Evolutionary conservation across 2,888 invertebrate species (phyloP).

Genomic region (Pollenia angustigena): DNA sequence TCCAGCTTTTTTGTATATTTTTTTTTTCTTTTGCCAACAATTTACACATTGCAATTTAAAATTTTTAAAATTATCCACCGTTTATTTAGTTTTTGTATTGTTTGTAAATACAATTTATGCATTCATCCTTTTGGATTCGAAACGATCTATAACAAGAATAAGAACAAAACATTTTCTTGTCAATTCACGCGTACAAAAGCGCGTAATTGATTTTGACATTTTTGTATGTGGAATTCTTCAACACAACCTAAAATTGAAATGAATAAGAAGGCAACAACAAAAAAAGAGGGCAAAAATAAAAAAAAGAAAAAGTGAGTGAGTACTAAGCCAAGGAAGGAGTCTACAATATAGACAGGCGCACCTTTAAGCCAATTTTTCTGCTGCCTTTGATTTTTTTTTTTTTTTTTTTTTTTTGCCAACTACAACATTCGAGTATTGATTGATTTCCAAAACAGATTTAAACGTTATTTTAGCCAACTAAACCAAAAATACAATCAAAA

Average conservation of each 20-base stretch:
- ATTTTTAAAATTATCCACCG: slow-evolving; percentile 76
- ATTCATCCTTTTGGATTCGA: slow-evolving; percentile 64
- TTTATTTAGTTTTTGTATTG: slow-evolving; percentile 21
- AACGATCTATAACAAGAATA: slow-evolving; percentile 64
- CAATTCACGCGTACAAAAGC: slow-evolving; percentile 76
- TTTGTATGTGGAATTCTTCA: slow-evolving; percentile 72
- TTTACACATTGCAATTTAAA: slow-evolving; percentile 77
- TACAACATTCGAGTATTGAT: slow-evolving; percentile 66
- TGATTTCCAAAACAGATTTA: slow-evolving; percentile 73
- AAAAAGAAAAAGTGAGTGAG: slow-evolving; percentile 51
- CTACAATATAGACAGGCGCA: slow-evolving; percentile 67
- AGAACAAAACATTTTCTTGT: slow-evolving; percentile 75
- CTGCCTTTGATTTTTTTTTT: background rate
- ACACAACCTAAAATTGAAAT: slow-evolving; percentile 60
- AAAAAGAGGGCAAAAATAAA: slow-evolving; percentile 25
- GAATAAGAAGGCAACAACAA: slow-evolving; percentile 46
- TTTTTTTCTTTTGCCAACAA: slow-evolving; percentile 63
- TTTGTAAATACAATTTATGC: slow-evolving; percentile 55
- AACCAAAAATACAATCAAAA: slow-evolving; percentile 51
- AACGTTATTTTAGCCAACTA: slow-evolving; percentile 66
- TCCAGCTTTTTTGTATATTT: slow-evolving; percentile 18
- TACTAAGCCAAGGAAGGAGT: slow-evolving; percentile 46
- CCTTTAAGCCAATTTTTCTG: slow-evolving; percentile 69
- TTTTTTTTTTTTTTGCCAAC: slow-evolving; percentile 13
- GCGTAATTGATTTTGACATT: slow-evolving; percentile 80